These are phyloP conservation scores for Glossophaga mutica DNA, from an alignment of 2,797 vertebrate species.

Conservation along the genomic window DNA sequence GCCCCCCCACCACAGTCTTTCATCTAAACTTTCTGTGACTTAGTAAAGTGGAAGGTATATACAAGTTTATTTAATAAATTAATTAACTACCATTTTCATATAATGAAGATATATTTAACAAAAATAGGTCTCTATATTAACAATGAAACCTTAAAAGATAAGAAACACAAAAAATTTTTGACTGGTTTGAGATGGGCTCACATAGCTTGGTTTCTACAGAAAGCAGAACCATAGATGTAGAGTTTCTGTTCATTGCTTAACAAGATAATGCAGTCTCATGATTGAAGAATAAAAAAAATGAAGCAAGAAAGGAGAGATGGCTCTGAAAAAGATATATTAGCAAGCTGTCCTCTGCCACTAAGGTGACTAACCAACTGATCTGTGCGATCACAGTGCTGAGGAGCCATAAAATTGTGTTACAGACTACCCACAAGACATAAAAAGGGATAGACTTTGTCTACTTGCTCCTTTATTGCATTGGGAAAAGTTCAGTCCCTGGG, in stretches of 20 bases:
- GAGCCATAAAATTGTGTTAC: background rate
- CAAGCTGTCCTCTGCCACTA: background rate
- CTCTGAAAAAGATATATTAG: background rate
- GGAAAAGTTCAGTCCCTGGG: background rate
- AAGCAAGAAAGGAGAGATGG: background rate
- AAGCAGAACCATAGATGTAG: background rate
- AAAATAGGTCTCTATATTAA: background rate
- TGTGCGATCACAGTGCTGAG: background rate
- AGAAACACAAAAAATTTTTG: background rate
- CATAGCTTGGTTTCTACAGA: background rate
- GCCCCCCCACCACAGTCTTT: background rate
- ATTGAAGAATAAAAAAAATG: background rate
- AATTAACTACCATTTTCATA: background rate
- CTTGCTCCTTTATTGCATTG: background rate
- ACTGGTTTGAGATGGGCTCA: background rate
- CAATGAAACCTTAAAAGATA: background rate
- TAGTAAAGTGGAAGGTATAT: background rate
- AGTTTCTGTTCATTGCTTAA: background rate
- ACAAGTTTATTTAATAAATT: background rate
- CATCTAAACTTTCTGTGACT: background rate
- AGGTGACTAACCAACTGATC: background rate
- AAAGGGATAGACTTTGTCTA: background rate
- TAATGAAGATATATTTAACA: background rate
- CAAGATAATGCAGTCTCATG: background rate
- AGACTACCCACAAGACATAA: background rate